Conservation (phyloP, 1,140 invertebrate species). For the Lepidurus apus region DNA sequence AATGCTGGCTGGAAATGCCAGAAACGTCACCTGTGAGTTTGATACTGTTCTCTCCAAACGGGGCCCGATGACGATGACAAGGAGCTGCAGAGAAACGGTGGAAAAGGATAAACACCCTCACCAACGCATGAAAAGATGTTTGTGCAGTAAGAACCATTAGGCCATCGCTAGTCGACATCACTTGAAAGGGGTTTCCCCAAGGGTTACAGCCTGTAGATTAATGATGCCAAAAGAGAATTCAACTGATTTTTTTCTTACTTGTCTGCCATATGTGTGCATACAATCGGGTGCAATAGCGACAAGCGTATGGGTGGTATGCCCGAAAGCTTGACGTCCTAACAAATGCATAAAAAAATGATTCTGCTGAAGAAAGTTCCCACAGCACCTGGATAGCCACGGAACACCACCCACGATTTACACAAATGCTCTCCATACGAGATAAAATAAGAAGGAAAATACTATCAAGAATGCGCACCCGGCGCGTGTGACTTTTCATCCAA, state of each 20-base stretch:
- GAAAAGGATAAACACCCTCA: not conserved
- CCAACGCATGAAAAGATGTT: not conserved
- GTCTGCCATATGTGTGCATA: not conserved
- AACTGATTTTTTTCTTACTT: not conserved
- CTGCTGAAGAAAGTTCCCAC: not conserved
- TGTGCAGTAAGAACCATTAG: slow-evolving; percentile 3
- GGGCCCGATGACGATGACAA: not conserved
- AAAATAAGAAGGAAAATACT: not conserved
- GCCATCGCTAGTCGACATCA: not conserved
- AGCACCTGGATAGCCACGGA: not conserved
- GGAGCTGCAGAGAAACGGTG: not conserved
- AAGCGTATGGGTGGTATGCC: not conserved
- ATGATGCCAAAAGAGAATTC: not conserved
- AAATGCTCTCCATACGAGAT: not conserved
- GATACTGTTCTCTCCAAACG: not conserved
- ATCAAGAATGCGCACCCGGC: not conserved
- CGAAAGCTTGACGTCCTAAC: not conserved
- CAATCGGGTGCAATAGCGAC: not conserved
- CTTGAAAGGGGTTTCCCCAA: not conserved
- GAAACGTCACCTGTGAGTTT: not conserved
- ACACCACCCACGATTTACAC: not conserved
- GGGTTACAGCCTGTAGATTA: not conserved
- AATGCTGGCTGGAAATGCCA: not conserved
- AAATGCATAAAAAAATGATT: not conserved
- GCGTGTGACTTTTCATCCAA: not conserved